These are phyloP conservation scores for Antennarius maculatus DNA, from an alignment of 2,797 vertebrate genomes.

Conservation along the genomic window DNA sequence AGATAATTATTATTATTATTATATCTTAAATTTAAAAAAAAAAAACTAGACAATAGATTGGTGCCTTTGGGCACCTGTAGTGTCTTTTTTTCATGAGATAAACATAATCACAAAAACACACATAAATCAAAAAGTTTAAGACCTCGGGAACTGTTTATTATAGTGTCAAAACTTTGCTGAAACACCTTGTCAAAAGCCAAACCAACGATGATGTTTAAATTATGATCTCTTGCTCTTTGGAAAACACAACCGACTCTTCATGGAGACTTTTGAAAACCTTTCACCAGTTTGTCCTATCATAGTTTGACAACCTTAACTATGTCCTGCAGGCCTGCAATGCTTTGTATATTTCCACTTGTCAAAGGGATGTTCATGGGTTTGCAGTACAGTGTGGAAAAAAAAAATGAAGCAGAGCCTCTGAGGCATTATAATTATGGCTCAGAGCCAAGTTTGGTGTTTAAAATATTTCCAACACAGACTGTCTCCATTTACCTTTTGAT, in stretches of 20 bases:
- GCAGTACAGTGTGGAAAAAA: background rate
- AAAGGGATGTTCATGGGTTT: background rate
- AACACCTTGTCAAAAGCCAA: background rate
- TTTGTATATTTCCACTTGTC: background rate
- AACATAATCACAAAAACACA: background rate
- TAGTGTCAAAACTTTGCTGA: constrained; percentile 15
- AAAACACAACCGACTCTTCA: background rate
- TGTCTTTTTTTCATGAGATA: background rate
- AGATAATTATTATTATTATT: no score
- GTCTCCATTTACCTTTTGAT: no score
- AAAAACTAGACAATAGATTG: background rate
- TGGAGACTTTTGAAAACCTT: background rate
- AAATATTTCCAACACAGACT: no score
- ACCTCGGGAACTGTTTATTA: background rate
- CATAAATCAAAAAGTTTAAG: background rate
- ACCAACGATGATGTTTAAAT: constrained; percentile 3
- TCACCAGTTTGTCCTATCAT: background rate
- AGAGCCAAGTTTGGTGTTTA: no score
- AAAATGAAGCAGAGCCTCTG: no score
- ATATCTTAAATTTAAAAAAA: no score
- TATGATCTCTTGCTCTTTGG: background rate
- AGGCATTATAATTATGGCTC: no score
- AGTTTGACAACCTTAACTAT: background rate
- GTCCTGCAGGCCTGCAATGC: no score
- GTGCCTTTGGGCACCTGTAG: background rate